Evolutionary conservation across 1,140 invertebrate species (phyloP).

Genomic region (Microplitis mediator): DNA sequence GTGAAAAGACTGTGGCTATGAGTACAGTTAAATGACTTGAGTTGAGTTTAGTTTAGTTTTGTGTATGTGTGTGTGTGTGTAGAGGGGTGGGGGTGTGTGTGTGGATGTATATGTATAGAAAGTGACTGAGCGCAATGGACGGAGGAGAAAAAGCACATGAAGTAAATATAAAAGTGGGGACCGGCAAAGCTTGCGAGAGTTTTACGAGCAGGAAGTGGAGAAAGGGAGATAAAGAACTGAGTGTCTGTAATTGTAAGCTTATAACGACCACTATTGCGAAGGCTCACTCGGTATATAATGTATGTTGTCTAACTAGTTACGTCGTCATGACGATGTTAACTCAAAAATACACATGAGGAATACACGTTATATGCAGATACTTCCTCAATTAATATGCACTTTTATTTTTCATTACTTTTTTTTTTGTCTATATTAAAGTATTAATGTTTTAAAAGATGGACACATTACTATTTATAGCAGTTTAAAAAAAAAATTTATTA

Average conservation of each 20-base stretch:
- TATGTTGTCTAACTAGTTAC: constrained; percentile 25
- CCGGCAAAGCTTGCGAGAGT: background rate
- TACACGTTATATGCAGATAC: background rate
- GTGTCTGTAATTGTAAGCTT: constrained; percentile 25
- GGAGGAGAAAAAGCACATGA: background rate
- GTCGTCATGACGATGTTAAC: constrained; percentile 49
- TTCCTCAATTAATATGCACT: background rate
- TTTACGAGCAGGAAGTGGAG: background rate
- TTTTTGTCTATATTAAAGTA: no score
- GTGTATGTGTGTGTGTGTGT: no score
- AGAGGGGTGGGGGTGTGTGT: background rate
- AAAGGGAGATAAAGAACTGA: background rate
- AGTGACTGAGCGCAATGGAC: constrained; percentile 1
- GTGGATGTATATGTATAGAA: background rate
- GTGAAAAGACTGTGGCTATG: no score
- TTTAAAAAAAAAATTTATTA: no score
- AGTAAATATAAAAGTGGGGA: background rate
- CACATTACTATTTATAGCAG: no score
- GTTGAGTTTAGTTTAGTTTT: background rate
- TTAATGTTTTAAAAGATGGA: no score
- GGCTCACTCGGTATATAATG: constrained; percentile 6
- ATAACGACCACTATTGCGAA: constrained; percentile 23
- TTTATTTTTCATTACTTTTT: no score
- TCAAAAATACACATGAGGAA: constrained; percentile 48
- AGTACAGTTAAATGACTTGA: background rate